Conservation (phyloP, 2,888 invertebrate genomes). For the Deroplatys truncata region DNA sequence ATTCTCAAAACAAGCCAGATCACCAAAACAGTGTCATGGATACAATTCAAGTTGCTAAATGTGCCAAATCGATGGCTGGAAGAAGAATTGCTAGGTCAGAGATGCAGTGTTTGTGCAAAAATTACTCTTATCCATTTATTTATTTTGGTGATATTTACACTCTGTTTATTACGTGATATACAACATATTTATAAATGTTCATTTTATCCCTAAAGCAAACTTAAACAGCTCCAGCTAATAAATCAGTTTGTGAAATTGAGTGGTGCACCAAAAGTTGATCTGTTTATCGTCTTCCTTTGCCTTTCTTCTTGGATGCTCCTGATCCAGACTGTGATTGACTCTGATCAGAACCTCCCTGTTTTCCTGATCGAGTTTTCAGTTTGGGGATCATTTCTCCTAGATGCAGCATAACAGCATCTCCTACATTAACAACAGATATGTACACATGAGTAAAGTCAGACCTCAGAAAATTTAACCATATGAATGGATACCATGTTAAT, state of each 20-base stretch:
- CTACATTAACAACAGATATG: conserved; percentile 37
- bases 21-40: too few relatives aligned
- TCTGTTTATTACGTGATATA: not conserved
- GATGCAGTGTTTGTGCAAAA: too few relatives aligned
- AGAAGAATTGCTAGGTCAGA: too few relatives aligned
- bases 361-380: conserved; percentile 72
- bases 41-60: too few relatives aligned
- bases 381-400: conserved; percentile 86
- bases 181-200: not conserved
- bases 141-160: not conserved
- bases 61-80: too few relatives aligned
- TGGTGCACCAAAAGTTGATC: not conserved
- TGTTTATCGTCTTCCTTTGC: conserved; percentile 46
- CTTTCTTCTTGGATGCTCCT: conserved; percentile 44
- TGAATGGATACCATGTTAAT: not conserved
- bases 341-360: conserved; percentile 45
- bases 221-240: too few relatives aligned
- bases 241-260: not conserved
- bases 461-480: not conserved
- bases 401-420: conserved; percentile 73
- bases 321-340: conserved; percentile 39
- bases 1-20: too few relatives aligned
- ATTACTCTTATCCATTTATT: too few relatives aligned
- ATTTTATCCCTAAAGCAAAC: too few relatives aligned
- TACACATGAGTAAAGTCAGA: not conserved